Base-by-base conservation (phyloP, 2,113 vertebrate genomes). In the Machaerirhynchus nigripectus region DNA sequence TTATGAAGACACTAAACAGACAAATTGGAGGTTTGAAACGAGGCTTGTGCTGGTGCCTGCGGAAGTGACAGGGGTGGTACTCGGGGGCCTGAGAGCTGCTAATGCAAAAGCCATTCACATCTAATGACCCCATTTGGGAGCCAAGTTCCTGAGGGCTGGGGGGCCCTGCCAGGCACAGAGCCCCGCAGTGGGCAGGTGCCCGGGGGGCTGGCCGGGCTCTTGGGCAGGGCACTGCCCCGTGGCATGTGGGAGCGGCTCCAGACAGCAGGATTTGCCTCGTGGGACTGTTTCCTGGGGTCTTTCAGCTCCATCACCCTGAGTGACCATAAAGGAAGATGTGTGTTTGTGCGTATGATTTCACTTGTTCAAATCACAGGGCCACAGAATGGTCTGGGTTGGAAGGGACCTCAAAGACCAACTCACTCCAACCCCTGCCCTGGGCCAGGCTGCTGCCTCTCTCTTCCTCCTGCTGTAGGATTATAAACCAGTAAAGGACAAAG, bases 1-100 rank as follows among this genome's bases (percentile, higher is more conserved):
- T 93, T 97, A 75, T 93, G 96, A 93, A 98, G 97, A 98, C 98
- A 97, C 97, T 97, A 97, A 98, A 60, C 98, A 98, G 98, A 97
- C 97, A 96, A 94, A 97, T 68, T 22, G 40, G 67, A 84, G 96
- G 93, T 77, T 97, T 95, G 97, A 94, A 97, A 78, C 8, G 40
- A 80, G 78, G 92, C 95, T 96, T 97, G 90, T 95, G 96, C 87
- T 91, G 96, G 91, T 31, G 71, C 2, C 6, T 84, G 93, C 97
- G 96, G 97, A 97, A 97, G 97, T 78, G 84, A 77, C 9, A 18
- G 87, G 93, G 96, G 89, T 89, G 96, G 95, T 87, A 83, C 81
- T 17, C 4, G 63, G 94, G 47, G 76, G 73, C 73, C 74, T 55
- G 68, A 53, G 87, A 53, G 95, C 97, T 93, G 84, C 95, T 94